phyloP scores from a whole-genome alignment of 2,797 vertebrate species.

The Macropus fuliginosus region DNA sequence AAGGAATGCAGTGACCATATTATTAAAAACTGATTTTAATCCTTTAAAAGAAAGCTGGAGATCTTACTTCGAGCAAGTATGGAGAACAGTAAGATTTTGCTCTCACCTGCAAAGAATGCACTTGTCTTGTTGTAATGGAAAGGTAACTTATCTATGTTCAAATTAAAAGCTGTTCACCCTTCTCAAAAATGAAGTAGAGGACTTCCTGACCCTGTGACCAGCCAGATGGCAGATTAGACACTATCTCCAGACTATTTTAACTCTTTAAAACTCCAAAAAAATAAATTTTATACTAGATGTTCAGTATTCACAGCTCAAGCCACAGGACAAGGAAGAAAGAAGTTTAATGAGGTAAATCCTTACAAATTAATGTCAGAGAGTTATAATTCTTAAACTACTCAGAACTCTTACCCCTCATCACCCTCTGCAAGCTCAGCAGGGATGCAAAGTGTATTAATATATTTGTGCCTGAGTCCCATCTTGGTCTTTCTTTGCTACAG shows the following conservation, averaged over 20 bases:
- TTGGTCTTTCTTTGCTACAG: neutral
- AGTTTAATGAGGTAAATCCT: neutral
- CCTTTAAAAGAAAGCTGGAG: slow-evolving; percentile 75
- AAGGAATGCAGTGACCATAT: slow-evolving; percentile 84
- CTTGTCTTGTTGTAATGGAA: neutral
- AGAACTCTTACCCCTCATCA: neutral
- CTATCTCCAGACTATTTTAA: neutral
- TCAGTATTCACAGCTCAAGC: neutral
- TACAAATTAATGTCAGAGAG: neutral
- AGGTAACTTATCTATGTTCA: neutral
- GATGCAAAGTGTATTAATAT: neutral
- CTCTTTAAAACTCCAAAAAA: neutral
- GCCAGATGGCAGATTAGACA: neutral
- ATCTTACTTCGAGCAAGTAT: neutral
- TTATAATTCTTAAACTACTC: neutral
- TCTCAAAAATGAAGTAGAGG: neutral
- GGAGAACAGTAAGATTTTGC: neutral
- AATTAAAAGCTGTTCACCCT: neutral
- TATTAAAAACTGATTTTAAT: slow-evolving; percentile 88
- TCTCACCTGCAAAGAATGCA: neutral
- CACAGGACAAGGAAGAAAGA: neutral
- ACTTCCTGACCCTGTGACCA: neutral
- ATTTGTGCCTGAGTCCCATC: neutral
- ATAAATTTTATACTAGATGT: neutral
- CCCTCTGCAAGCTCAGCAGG: neutral